Evolutionary conservation across 2,888 invertebrate genomes (phyloP).

Genomic region (Hydropsyche betteni): DNA sequence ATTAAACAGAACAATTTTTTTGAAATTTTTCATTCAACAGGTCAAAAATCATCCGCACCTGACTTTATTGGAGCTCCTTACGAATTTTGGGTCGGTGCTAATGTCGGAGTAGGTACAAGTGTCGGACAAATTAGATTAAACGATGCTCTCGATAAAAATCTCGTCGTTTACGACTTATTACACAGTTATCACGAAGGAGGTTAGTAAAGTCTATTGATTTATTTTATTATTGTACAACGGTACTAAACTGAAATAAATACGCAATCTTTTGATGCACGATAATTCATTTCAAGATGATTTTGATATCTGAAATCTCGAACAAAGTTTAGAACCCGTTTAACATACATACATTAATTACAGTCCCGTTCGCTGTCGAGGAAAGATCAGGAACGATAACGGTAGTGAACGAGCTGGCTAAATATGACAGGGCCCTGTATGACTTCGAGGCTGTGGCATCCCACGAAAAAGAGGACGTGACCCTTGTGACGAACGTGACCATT

Average conservation of each 20-base stretch:
- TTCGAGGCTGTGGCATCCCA: slow-evolving; percentile 85
- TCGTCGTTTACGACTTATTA: slow-evolving; percentile 79
- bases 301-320: not conserved
- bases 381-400: slow-evolving; percentile 88
- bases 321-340: slow-evolving; percentile 46
- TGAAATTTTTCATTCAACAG: slow-evolving; percentile 55
- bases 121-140: slow-evolving; percentile 85
- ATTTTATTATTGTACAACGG: no score
- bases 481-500: slow-evolving; percentile 84
- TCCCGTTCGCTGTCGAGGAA: slow-evolving; percentile 93
- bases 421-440: slow-evolving; percentile 73
- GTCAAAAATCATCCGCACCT: slow-evolving; percentile 68
- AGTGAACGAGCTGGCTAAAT: slow-evolving; percentile 77
- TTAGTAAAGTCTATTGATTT: slow-evolving; percentile 52
- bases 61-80: slow-evolving; percentile 87
- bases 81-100: slow-evolving; percentile 91
- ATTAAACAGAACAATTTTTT: slow-evolving; percentile 12
- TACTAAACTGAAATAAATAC: no score
- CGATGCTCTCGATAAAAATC: slow-evolving; percentile 73
- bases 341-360: slow-evolving; percentile 60
- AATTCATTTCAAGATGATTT: not conserved
- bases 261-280: not conserved
- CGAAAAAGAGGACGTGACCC: slow-evolving; percentile 69
- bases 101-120: slow-evolving; percentile 84
- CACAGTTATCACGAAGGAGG: slow-evolving; percentile 88